Evolutionary conservation across 1,140 invertebrate species (phyloP), one percentile per base, ranked within the genome.

Genomic region (Musca vetustissima): DNA sequence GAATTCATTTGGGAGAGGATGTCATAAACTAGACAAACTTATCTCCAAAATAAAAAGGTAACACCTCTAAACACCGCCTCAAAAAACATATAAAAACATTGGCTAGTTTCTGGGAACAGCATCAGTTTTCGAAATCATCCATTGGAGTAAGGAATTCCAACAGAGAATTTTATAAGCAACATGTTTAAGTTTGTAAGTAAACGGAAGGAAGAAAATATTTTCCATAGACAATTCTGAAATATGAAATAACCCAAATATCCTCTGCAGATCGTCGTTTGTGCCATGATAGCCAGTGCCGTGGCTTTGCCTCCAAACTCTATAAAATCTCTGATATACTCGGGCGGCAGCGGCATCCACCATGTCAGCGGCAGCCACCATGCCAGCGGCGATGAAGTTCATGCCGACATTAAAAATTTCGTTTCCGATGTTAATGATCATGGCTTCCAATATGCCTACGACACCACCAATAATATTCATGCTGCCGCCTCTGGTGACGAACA

Each of bases 381-480:
- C 67, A 50, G 36, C 65, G 47, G 73, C 68, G 71, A 77, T 50
- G 76, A 78, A 50, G 72, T 61, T 13, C 71, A 74, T 57, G 72
- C 75, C 0, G 78, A 80, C 22, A 70, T 76, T 1, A 59, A 74
- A 14, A 64, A 61, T 47, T 67, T 72, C 32, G 68, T 67, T 24
- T 76, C 76, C 21, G 79, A 81, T 22, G 73, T 81, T 0, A 71
- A 72, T 13, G 13, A 73, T 24, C 86, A 88, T 71, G 87, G 85
- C 69, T 82, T 77, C 53, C 65, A 72, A 1, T 67, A 68, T 4
- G 55, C 25, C 3, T 87, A 88, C 73, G 78, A 86, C 69, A 86
- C 87, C 49, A 86, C 80, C 28, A 88, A 89, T 74, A 87, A 87
- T 17, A 87, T 88, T 66, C 75, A 80, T 17, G 85, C 83, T n/a